Evolutionary conservation across 2,113 vertebrate species (phyloP), one percentile per base, ranked within the genome.

Genomic region (Harpagus bidentatus): DNA sequence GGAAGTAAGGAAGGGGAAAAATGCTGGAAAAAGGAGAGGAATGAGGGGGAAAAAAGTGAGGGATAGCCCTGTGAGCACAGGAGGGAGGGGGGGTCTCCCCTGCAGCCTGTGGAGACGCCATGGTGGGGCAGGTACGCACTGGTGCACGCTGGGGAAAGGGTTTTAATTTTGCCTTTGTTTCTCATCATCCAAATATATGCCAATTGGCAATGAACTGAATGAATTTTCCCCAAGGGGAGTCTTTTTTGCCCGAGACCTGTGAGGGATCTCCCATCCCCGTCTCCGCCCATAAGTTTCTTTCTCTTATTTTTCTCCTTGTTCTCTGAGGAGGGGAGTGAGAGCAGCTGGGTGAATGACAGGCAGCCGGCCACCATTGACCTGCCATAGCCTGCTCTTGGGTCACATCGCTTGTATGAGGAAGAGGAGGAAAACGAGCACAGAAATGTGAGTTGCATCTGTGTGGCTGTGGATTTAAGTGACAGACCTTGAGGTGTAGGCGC

Each of bases 21-120:
- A 25, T 13, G 21, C 18, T 79, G 38, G 45, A 7, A 74, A 78
- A 85, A 2, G 6, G 36, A 26, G 42, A 65, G 26, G 29, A 45
- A 62, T 16, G 8, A 19, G 6, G 3, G 3, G 1, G 1, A 0
- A 4, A 40, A 32, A 32, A 17, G 28, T 21, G 59, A 43, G 25
- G 28, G 77, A 10, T 2, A 52, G 21, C 31, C 6, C 28, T 11
- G 29, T 52, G 72, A 79, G 28, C 3, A 8, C 3, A 13, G 21
- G 47, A 6, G 1, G 4, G 14, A 13, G 4, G 1, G 13, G 45
- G 45, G 17, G 38, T 7, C 28, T 53, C 5, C 32, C 8, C 2
- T 17, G 43, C 13, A 0, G 0, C 13, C n/a, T 38, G 34, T 6
- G 67, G 13, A 83, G 58, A 18, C 0, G 1, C 61, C 22, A 0